A percentile compares a stretch with the other conserved stretches of the same genome.
These are phyloP conservation scores for Peucedramus taeniatus DNA, from an alignment of 2,113 vertebrate species.

Conservation along the genomic window DNA sequence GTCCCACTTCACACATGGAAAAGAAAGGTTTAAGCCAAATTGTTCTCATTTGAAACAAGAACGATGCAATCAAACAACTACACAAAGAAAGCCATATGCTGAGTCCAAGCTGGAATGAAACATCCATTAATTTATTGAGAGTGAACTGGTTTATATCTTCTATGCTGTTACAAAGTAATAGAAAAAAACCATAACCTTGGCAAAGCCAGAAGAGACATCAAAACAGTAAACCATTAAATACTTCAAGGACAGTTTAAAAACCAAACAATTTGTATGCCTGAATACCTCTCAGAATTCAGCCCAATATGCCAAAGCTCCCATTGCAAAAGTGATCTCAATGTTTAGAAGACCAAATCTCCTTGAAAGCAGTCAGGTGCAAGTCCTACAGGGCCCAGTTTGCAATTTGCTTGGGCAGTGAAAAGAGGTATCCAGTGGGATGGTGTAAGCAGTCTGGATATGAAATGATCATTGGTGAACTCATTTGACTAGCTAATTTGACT, in stretches of 20 bases:
- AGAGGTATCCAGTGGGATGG: neutral
- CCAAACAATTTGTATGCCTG: neutral
- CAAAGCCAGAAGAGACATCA: neutral
- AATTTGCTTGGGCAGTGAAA: neutral
- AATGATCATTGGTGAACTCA: neutral
- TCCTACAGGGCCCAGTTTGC: neutral
- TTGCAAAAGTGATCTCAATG: neutral
- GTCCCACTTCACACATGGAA: neutral
- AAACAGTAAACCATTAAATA: neutral
- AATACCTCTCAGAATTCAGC: neutral
- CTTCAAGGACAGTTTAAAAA: neutral
- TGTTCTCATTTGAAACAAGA: neutral
- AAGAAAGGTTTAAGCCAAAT: neutral
- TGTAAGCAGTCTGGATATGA: neutral
- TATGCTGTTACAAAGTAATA: neutral
- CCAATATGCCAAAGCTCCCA: neutral
- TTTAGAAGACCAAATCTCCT: neutral
- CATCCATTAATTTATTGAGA: neutral
- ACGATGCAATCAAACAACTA: neutral
- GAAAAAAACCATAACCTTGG: neutral
- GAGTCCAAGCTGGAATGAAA: neutral
- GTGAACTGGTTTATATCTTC: neutral
- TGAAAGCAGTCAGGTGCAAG: neutral
- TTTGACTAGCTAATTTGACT: neutral
- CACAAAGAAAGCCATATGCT: neutral